Evolutionary conservation across 2,888 invertebrate species (phyloP).

Genomic region (Brachynemurus nebulosus): DNA sequence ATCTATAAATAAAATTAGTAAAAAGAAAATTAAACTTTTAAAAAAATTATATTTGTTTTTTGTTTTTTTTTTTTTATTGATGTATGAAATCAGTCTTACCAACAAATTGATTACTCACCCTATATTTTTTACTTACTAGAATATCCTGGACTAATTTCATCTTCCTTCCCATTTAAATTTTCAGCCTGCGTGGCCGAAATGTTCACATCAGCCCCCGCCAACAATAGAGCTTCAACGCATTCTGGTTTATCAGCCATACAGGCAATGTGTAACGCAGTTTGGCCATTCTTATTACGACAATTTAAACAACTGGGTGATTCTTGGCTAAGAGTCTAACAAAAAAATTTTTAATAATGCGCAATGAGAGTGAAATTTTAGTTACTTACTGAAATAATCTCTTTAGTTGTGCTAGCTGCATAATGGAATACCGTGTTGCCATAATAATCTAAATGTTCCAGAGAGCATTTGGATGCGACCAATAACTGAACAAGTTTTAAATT

Average conservation of each 20-base stretch:
- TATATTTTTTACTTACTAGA: conserved; percentile 1
- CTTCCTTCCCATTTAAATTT: conserved; percentile 18
- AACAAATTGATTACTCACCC: no score
- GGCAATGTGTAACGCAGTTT: conserved; percentile 76
- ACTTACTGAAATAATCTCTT: conserved; percentile 69
- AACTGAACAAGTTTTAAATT: conserved; percentile 53
- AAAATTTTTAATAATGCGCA: no score
- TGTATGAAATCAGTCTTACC: no score
- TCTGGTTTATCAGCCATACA: conserved; percentile 74
- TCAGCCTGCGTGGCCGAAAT: conserved; percentile 43
- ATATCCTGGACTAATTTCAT: not conserved
- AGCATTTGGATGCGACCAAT: conserved; percentile 46
- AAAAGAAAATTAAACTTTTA: no score
- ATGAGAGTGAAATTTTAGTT: no score
- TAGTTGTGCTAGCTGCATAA: conserved; percentile 70
- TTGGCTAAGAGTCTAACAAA: conserved; percentile 30
- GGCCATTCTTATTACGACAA: conserved; percentile 61
- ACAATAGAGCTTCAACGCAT: conserved; percentile 69
- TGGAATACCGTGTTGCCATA: conserved; percentile 78
- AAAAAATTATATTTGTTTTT: no score
- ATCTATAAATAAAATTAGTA: no score
- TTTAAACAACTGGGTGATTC: conserved; percentile 43
- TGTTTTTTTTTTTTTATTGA: no score
- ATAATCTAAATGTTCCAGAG: conserved; percentile 54
- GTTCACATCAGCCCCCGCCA: conserved; percentile 79